A percentile compares a stretch with the other conserved stretches of the same genome.
Evolutionary conservation across 92 coral and sea anemone species (phyloP).

Genomic region (Palythoa grandis): DNA sequence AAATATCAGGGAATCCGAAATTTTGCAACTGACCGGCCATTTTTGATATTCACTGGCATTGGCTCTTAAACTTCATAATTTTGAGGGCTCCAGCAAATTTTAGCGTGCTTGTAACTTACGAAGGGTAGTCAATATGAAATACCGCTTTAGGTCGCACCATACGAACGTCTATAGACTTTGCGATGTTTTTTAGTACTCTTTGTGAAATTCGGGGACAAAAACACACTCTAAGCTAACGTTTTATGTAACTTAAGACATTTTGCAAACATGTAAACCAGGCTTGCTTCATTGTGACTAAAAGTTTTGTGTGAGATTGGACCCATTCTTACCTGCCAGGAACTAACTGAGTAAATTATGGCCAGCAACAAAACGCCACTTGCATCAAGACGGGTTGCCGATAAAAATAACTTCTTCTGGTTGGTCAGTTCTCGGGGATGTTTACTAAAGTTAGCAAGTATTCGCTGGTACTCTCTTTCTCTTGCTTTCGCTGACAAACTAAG

Average conservation of each 20-base stretch:
- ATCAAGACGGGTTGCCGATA: background rate
- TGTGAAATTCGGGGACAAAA: no score
- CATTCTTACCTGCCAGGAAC: background rate
- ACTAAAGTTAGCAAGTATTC: slow-evolving; percentile 34
- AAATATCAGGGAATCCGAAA: no score
- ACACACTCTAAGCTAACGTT: no score
- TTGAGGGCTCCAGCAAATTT: no score
- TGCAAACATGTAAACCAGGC: background rate
- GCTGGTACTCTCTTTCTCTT: slow-evolving; percentile 11
- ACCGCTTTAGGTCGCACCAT: no score
- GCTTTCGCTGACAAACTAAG: slow-evolving; percentile 12
- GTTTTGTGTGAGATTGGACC: background rate
- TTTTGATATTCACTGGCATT: no score
- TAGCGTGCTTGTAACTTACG: no score
- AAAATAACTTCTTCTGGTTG: slow-evolving; percentile 4
- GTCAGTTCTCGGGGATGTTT: slow-evolving; percentile 4
- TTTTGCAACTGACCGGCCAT: no score
- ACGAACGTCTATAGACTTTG: no score
- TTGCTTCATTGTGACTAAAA: background rate
- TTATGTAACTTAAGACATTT: background rate
- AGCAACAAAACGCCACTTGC: slow-evolving; percentile 35
- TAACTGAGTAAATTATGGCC: background rate
- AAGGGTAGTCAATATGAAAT: no score
- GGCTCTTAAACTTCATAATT: no score
- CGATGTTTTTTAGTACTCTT: no score